phyloP scores from a whole-genome alignment of 1,140 invertebrate genomes.

The Drosophila seguyi region DNA sequence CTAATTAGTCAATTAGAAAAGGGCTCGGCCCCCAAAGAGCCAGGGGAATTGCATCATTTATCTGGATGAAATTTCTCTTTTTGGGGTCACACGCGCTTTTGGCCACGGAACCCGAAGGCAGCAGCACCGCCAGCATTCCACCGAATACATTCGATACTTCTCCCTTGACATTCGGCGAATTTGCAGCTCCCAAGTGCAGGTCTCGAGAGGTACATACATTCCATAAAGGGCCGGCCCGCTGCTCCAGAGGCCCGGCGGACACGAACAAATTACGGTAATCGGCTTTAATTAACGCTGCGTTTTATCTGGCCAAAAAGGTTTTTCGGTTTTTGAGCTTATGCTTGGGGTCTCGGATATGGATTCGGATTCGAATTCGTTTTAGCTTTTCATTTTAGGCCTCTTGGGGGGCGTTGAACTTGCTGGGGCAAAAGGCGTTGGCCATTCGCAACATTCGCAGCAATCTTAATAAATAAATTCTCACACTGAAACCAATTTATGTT shows the following conservation, averaged over 20 bases:
- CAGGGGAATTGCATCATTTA: conserved; percentile 72
- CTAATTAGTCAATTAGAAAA: conserved; percentile 67
- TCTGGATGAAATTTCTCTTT: conserved; percentile 73
- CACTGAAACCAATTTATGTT: conserved; percentile 58
- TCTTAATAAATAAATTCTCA: conserved; percentile 61
- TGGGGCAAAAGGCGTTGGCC: conserved; percentile 65
- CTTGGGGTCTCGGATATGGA: conserved; percentile 8
- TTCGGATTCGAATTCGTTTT: conserved; percentile 24
- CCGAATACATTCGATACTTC: conserved; percentile 52
- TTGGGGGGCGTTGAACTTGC: conserved; percentile 66
- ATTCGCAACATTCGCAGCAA: conserved; percentile 30
- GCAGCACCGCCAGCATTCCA: conserved; percentile 36
- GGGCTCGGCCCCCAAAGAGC: conserved; percentile 18
- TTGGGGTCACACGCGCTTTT: conserved; percentile 69
- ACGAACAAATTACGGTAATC: conserved; percentile 83
- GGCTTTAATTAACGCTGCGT: conserved; percentile 76
- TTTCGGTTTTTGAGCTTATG: conserved; percentile 10
- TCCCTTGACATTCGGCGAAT: conserved; percentile 58
- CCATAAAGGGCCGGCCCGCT: conserved; percentile 56
- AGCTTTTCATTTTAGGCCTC: conserved; percentile 33
- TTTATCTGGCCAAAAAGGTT: conserved; percentile 63
- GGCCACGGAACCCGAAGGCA: conserved; percentile 39
- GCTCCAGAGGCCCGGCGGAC: conserved; percentile 53
- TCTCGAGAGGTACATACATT: conserved; percentile 6
- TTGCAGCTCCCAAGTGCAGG: conserved; percentile 59